Base-by-base conservation (phyloP, 2,113 vertebrate species). In the Emydura subglobosa region DNA sequence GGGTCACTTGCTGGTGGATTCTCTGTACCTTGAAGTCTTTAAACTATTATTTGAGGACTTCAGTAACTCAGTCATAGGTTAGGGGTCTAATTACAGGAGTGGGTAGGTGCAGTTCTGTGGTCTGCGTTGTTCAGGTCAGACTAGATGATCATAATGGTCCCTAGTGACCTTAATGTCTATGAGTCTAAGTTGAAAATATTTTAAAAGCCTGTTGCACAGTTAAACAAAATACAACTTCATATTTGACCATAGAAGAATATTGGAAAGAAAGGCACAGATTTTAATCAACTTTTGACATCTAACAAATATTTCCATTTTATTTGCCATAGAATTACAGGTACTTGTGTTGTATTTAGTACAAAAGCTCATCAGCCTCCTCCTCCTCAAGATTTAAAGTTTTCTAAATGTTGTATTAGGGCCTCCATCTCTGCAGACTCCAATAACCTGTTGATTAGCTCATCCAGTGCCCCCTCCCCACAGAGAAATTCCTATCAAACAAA, bases 401-500 rank as follows among this genome's bases (percentile, higher is more conserved):
- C 98, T 88, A 98, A 98, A 94, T 98, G 91, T 31, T 99, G 98
- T 1, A 98, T 96, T 14, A 99, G 89, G 78, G 99, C 98, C 92
- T 99, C 98, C 89, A 96, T 97, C 82, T 99, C 98, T 2, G 98
- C 96, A 53, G 98, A 98, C 47, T 98, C 98, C 85, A 99, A 97
- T 0, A 99, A 79, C 42, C 97, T 98, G 68, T 94, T 92, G 96
- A 99, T 99, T 54, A 99, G 95, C 24, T 99, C 97, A 88, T 99
- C 98, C 74, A 99, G 98, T 4, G 89, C 96, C 72, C 98, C 98
- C 25, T 98, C 99, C 68, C 99, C 99, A 95, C 88, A 97, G 92
- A 99, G 98, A 95, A 99, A 99, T 97, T 98, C 99, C 99, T 99
- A 82, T 6, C 10, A 34, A 57, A 83, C 16, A 81, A 0, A 34